Conservation (phyloP, 1,140 invertebrate genomes). For the Aphelinus atriplicis region DNA sequence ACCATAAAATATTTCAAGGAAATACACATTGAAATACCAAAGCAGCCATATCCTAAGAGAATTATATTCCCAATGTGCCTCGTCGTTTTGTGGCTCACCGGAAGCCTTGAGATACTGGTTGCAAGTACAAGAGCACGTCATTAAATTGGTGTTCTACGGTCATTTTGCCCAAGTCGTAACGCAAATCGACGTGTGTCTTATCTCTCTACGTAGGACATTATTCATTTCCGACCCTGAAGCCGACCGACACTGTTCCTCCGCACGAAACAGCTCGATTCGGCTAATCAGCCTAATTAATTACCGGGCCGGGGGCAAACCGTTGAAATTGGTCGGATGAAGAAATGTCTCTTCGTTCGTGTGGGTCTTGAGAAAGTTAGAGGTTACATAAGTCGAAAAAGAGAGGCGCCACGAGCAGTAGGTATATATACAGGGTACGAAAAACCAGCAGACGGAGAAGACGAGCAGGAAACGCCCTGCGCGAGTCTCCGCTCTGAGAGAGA, state of each 20-base stretch:
- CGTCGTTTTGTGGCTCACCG: no score
- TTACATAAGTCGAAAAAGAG: background rate
- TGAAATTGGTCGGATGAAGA: slow-evolving; percentile 6
- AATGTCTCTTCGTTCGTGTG: background rate
- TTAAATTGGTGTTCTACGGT: no score
- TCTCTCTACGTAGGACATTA: background rate
- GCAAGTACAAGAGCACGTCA: no score
- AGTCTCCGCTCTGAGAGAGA: slow-evolving; percentile 3
- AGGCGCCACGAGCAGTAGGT: background rate
- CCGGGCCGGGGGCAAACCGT: background rate
- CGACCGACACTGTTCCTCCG: background rate
- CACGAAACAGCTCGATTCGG: background rate
- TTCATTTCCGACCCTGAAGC: slow-evolving; percentile 17
- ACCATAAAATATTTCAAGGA: no score
- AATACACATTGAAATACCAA: no score
- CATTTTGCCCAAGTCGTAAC: no score
- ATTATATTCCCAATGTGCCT: no score
- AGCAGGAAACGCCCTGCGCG: slow-evolving; percentile 1
- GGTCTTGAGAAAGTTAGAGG: no score
- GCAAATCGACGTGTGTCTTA: background rate
- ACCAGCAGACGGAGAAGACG: background rate
- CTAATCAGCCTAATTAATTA: slow-evolving; percentile 14
- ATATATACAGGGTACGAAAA: background rate
- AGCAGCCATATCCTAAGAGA: no score
- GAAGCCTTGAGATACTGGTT: no score